A percentile compares a stretch with the other conserved stretches of the same genome.
Evolutionary conservation across 1,140 invertebrate species (phyloP).

Genomic region (Zaprionus ghesquierei): DNA sequence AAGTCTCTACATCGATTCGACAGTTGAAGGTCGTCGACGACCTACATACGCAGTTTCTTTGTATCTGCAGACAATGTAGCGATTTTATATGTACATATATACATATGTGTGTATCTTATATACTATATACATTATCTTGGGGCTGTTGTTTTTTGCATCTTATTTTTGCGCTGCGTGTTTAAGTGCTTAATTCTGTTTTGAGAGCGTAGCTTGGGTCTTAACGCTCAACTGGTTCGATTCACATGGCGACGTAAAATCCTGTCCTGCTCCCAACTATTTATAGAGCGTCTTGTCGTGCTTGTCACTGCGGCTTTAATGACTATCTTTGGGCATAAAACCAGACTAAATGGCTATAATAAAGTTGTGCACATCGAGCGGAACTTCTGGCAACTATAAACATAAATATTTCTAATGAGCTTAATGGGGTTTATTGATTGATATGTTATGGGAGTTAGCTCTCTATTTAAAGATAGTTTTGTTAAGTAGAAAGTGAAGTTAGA

Average conservation of each 20-base stretch:
- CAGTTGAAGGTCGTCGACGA: conserved; percentile 58
- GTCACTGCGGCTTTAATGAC: conserved; percentile 24
- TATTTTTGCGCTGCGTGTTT: conserved; percentile 58
- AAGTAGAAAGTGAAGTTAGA: too few species aligned
- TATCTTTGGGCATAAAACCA: neutral
- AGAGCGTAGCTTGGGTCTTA: conserved; percentile 17
- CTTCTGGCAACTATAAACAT: neutral
- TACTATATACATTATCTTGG: conserved; percentile 5
- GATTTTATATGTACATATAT: neutral
- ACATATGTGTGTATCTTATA: neutral
- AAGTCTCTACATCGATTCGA: conserved; percentile 54
- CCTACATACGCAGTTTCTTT: conserved; percentile 50
- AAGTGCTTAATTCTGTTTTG: conserved; percentile 50
- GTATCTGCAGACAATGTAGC: conserved; percentile 17
- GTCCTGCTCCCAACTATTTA: conserved; percentile 44
- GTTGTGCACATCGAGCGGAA: neutral
- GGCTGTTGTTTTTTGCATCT: conserved; percentile 42
- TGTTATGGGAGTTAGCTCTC: neutral
- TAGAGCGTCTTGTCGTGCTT: conserved; percentile 37
- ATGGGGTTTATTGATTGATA: neutral
- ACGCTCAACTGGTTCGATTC: conserved; percentile 54
- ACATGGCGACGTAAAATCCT: conserved; percentile 5
- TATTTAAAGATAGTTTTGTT: neutral
- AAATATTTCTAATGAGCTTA: neutral
- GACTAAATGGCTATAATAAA: neutral